Percentiles rank a stretch among this genome's conserved stretches.
Evolutionary conservation across 2,113 vertebrate genomes (phyloP).

Genomic region (Trinectes maculatus): DNA sequence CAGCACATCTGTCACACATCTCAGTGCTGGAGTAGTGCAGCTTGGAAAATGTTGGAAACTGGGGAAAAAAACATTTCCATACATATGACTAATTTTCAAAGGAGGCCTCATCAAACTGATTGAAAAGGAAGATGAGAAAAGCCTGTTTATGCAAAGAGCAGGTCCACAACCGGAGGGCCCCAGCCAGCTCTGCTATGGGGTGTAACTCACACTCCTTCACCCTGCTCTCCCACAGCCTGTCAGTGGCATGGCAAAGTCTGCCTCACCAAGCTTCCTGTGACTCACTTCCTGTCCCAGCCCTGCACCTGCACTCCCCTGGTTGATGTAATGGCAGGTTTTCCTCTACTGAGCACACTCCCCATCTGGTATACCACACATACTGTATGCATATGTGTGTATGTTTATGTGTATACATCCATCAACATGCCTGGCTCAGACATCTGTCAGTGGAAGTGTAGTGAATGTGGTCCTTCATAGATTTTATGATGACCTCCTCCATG

Average conservation of each 20-base stretch:
- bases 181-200: constrained; percentile 41
- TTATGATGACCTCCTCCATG: constrained; percentile 55
- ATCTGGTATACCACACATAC: constrained; percentile 57
- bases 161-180: constrained; percentile 49
- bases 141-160: constrained; percentile 54
- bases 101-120: constrained; percentile 26
- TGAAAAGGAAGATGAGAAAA: constrained; percentile 42
- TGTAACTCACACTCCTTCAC: constrained; percentile 65
- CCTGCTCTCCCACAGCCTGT: constrained; percentile 71
- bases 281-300: constrained; percentile 83
- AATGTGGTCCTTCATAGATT: constrained; percentile 65
- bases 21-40: constrained; percentile 1
- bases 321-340: constrained; percentile 85
- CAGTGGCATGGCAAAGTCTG: constrained; percentile 74
- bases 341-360: constrained; percentile 60
- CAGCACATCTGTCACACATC: constrained; percentile 38
- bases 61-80: background rate
- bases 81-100: constrained; percentile 13
- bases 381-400: constrained; percentile 33
- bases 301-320: constrained; percentile 78
- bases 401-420: constrained; percentile 67
- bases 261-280: constrained; percentile 82
- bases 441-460: constrained; percentile 53
- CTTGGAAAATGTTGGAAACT: background rate
- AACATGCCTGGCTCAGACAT: constrained; percentile 60